phyloP scores from a whole-genome alignment of 2,113 vertebrate species.

The Hymenochirus boettgeri region DNA sequence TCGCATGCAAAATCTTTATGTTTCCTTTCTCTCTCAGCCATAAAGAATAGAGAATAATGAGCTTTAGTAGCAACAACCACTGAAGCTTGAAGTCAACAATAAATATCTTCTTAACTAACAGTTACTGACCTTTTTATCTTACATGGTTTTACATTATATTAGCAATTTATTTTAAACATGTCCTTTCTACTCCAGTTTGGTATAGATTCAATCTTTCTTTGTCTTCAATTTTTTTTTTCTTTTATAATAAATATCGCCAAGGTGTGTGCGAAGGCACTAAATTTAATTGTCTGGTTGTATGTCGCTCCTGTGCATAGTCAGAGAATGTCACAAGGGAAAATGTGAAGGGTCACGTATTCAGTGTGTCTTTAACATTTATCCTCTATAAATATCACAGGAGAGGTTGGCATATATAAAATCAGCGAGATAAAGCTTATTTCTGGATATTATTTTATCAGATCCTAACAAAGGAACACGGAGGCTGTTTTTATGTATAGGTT shows the following conservation, averaged over 20 bases:
- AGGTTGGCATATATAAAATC: conserved; percentile 4
- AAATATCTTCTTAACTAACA: conserved; percentile 41
- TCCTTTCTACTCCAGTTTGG: not conserved
- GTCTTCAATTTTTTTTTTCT: not conserved
- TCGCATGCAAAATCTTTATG: conserved; percentile 34
- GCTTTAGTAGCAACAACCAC: conserved; percentile 5
- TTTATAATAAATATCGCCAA: not conserved
- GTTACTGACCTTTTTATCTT: conserved; percentile 37
- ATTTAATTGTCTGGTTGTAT: conserved; percentile 8
- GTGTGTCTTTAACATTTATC: conserved; percentile 10
- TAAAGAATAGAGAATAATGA: conserved; percentile 41
- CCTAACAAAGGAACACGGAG: too few species aligned
- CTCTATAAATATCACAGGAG: conserved; percentile 12
- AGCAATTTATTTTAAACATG: conserved; percentile 25
- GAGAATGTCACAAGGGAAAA: conserved; percentile 6
- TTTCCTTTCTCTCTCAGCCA: conserved; percentile 31
- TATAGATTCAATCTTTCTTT: conserved; percentile 1
- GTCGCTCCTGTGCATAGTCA: not conserved
- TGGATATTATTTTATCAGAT: too few species aligned
- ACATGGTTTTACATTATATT: conserved; percentile 31
- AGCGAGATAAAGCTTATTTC: too few species aligned
- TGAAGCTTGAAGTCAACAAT: conserved; percentile 38
- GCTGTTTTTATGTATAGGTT: too few species aligned
- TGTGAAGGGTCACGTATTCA: not conserved
- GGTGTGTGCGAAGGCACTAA: not conserved